phyloP scores from a whole-genome alignment of 2,797 vertebrate genomes.

The Gymnocypris eckloni region DNA sequence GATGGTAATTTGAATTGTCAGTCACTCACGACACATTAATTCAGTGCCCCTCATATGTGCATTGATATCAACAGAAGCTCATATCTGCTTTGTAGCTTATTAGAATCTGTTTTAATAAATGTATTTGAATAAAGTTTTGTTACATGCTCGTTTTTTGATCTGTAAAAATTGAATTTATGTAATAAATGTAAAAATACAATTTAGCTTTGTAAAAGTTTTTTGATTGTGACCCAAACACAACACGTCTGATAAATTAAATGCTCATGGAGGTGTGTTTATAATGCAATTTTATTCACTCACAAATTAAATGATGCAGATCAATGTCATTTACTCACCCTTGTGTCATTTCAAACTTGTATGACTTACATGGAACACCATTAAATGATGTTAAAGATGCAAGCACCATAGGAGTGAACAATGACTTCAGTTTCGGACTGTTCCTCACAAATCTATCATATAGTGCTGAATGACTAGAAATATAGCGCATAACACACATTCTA shows the following conservation, averaged over 20 bases:
- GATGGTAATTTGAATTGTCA: not conserved
- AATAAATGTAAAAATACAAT: too few species aligned
- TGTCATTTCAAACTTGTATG: not conserved
- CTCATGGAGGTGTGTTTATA: not conserved
- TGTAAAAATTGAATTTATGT: not conserved
- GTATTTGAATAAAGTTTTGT: slow-evolving; percentile 55
- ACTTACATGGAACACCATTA: not conserved
- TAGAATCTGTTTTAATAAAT: slow-evolving; percentile 64
- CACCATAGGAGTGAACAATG: not conserved
- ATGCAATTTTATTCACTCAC: not conserved
- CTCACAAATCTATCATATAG: not conserved
- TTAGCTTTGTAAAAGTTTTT: not conserved
- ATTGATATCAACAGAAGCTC: not conserved
- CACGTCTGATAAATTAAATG: not conserved
- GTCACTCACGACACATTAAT: not conserved
- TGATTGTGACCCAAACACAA: not conserved
- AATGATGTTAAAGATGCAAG: not conserved
- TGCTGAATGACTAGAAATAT: not conserved
- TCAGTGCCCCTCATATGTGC: not conserved
- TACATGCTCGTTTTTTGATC: not conserved
- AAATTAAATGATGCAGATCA: not conserved
- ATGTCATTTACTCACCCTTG: too few species aligned
- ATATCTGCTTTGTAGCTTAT: slow-evolving; percentile 26
- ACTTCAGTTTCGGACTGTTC: not conserved
- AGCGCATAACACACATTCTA: not conserved